These are phyloP conservation scores for Caenorhabditis japonica DNA, from an alignment of 2,888 invertebrate species.

Conservation along the genomic window DNA sequence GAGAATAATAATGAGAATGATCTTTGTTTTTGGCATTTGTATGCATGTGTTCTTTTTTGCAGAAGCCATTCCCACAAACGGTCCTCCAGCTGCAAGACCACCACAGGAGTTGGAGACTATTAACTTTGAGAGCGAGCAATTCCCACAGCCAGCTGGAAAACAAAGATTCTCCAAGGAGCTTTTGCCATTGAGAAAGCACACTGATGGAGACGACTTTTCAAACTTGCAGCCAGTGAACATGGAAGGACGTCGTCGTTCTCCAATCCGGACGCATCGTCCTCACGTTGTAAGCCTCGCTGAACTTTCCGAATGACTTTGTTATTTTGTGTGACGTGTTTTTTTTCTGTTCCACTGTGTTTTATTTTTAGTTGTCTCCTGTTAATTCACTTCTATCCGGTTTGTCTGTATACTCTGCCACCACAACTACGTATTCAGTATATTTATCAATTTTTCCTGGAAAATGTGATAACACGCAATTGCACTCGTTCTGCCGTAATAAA, in stretches of 20 bases:
- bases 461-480: conserved; percentile 33
- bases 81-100: conserved; percentile 50
- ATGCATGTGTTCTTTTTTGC: no score
- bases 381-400: conserved; percentile 5
- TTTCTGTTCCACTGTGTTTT: no score
- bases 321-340: not conserved
- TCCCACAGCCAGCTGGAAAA: conserved; percentile 48
- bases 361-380: conserved; percentile 17
- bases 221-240: conserved; percentile 55
- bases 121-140: conserved; percentile 35
- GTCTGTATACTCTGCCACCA: conserved; percentile 16
- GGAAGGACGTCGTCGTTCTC: conserved; percentile 62
- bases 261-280: conserved; percentile 61
- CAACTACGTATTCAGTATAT: not conserved
- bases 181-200: conserved; percentile 50
- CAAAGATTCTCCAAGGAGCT: conserved; percentile 59
- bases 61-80: conserved; percentile 31
- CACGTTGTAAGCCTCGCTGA: conserved; percentile 68
- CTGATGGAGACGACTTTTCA: conserved; percentile 40
- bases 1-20: not conserved
- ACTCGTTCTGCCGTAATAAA: conserved; percentile 44
- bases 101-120: conserved; percentile 31
- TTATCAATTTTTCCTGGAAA: conserved; percentile 4
- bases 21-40: no score
- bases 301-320: conserved; percentile 26